Percentiles rank a stretch among this genome's conserved stretches.
Conservation (phyloP, 1,140 invertebrate species). For the Lysiphlebus fabarum region DNA sequence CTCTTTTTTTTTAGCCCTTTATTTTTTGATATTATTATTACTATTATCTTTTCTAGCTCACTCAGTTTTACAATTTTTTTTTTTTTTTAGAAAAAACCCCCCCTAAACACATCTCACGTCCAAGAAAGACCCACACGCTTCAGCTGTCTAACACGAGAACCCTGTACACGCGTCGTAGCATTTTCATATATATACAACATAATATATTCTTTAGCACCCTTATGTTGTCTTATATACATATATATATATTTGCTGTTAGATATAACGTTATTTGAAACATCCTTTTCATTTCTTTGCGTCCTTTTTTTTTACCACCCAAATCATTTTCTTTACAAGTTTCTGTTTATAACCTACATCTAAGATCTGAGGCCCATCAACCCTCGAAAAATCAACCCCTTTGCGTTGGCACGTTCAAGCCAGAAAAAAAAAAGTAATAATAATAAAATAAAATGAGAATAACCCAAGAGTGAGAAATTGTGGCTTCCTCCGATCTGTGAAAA, state of each 20-base stretch:
- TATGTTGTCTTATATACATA: not conserved
- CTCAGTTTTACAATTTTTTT: not conserved
- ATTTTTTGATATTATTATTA: too few species aligned
- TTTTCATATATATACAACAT: too few species aligned
- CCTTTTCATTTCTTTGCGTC: slow-evolving; percentile 12
- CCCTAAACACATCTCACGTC: not conserved
- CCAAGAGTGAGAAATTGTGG: slow-evolving; percentile 23
- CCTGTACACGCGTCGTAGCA: slow-evolving; percentile 15
- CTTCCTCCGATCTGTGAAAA: slow-evolving; percentile 23
- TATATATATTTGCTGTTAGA: not conserved
- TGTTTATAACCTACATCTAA: not conserved
- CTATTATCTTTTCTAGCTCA: slow-evolving; percentile 9
- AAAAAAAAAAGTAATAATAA: too few species aligned
- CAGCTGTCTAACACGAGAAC: slow-evolving; percentile 21
- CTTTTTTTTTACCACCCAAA: not conserved
- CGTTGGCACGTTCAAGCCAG: slow-evolving; percentile 13
- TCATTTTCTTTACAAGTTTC: not conserved
- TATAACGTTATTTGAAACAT: slow-evolving; percentile 1
- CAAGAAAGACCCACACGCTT: slow-evolving; percentile 20
- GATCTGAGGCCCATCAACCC: not conserved
- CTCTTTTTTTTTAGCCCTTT: not conserved
- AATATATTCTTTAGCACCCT: slow-evolving; percentile 5
- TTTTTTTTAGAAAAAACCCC: not conserved
- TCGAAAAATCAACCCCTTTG: slow-evolving; percentile 21
- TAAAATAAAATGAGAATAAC: not conserved